These are phyloP conservation scores for Eurytoma adleriae DNA, from an alignment of 2,888 invertebrate genomes.

Conservation along the genomic window DNA sequence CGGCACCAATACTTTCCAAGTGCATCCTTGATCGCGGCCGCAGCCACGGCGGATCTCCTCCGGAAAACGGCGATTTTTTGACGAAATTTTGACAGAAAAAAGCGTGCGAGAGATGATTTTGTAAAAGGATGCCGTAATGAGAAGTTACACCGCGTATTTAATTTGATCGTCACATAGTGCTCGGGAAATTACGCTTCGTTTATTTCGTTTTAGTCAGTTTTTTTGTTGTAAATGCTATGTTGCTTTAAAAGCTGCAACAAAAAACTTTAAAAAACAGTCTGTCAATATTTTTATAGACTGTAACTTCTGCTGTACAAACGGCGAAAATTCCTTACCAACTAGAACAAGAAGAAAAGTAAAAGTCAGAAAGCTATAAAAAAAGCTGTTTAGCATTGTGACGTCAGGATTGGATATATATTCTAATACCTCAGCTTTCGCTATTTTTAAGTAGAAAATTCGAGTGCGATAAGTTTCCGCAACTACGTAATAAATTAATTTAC, in stretches of 20 bases:
- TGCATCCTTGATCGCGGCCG: constrained; percentile 27
- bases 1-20: constrained; percentile 14
- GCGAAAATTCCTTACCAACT: not conserved
- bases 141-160: too few species aligned
- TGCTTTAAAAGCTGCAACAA: too few species aligned
- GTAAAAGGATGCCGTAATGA: too few species aligned
- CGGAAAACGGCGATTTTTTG: too few species aligned
- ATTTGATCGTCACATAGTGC: too few species aligned
- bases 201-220: too few species aligned
- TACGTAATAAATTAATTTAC: not conserved
- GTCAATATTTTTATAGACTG: not conserved
- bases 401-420: not conserved
- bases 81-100: too few species aligned
- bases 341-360: not conserved
- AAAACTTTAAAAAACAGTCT: too few species aligned
- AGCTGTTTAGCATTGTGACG: constrained; percentile 1
- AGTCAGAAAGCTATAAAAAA: not conserved
- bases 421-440: not conserved
- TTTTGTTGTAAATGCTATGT: too few species aligned
- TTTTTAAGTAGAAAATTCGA: not conserved
- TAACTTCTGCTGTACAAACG: not conserved
- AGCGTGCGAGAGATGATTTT: too few species aligned
- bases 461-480: not conserved
- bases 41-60: not conserved
- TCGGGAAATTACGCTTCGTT: too few species aligned